Evolutionary conservation across 1,140 invertebrate species (phyloP).

Genomic region (Hylaeus anthracinus): DNA sequence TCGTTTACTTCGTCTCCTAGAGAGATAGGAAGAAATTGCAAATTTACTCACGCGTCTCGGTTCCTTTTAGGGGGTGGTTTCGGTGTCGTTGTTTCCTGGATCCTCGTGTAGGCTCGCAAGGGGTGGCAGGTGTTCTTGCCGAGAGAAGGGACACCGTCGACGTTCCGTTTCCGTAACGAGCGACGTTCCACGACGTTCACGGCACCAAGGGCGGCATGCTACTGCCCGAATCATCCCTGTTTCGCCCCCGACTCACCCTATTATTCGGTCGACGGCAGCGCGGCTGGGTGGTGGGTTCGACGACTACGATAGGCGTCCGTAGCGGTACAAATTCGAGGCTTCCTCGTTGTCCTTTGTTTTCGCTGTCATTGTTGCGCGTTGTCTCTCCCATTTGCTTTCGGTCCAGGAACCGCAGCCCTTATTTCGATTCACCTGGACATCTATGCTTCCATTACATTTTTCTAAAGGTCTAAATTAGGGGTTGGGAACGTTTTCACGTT

Average conservation of each 20-base stretch:
- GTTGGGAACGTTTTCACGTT: no score
- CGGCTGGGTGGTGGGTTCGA: slow-evolving; percentile 67
- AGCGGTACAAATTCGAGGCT: slow-evolving; percentile 26
- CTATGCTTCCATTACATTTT: no score
- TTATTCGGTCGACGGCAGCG: slow-evolving; percentile 67
- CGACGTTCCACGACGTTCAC: slow-evolving; percentile 44
- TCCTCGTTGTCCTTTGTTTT: not conserved
- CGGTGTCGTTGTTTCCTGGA: not conserved
- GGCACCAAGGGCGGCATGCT: slow-evolving; percentile 68
- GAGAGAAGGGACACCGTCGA: not conserved
- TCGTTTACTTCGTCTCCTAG: no score
- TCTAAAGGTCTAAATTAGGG: no score
- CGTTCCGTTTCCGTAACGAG: not conserved
- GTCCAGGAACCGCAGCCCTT: no score
- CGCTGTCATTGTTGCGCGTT: not conserved
- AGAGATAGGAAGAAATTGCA: not conserved
- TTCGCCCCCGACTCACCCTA: slow-evolving; percentile 54
- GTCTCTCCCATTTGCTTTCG: no score
- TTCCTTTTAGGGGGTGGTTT: not conserved
- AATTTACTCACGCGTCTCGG: not conserved
- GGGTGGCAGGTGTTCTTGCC: no score
- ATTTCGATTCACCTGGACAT: no score
- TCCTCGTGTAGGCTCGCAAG: not conserved
- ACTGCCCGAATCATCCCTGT: slow-evolving; percentile 65
- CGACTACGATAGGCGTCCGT: slow-evolving; percentile 44